These are phyloP conservation scores for Tauraco erythrolophus DNA, from an alignment of 2,113 vertebrate genomes.

Conservation along the genomic window DNA sequence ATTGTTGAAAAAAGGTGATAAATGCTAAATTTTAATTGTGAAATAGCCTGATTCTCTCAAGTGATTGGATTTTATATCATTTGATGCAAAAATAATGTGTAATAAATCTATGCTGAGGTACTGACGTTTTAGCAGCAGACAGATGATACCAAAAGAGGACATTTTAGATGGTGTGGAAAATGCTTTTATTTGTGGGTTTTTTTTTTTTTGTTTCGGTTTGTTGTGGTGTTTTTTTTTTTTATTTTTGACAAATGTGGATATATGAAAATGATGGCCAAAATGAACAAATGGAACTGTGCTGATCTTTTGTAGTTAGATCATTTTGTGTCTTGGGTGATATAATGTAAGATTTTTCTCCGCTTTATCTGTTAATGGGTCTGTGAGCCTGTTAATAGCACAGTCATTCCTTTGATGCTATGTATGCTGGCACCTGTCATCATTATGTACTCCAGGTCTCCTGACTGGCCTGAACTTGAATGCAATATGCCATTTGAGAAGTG, in stretches of 20 bases:
- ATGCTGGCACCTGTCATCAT: not conserved
- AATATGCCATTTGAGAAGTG: slow-evolving; percentile 5
- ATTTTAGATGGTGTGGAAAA: not conserved
- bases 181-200: not conserved
- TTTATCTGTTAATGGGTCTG: not conserved
- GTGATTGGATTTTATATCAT: not conserved
- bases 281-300: not conserved
- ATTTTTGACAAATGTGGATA: not conserved
- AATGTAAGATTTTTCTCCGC: not conserved
- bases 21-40: not conserved
- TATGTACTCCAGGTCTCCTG: not conserved
- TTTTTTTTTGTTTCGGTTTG: not conserved
- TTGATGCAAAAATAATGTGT: not conserved
- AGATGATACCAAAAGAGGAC: not conserved
- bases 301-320: not conserved
- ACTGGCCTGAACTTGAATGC: not conserved
- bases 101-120: not conserved
- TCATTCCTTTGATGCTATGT: not conserved
- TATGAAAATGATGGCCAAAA: not conserved
- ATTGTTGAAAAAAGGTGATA: not conserved
- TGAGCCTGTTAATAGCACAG: not conserved
- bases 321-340: not conserved
- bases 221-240: not conserved
- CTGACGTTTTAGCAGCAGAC: not conserved
- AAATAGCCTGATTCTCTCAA: slow-evolving; percentile 1